These are phyloP conservation scores for Bothrops jararaca DNA, from an alignment of 2,113 vertebrate genomes.

Conservation along the genomic window DNA sequence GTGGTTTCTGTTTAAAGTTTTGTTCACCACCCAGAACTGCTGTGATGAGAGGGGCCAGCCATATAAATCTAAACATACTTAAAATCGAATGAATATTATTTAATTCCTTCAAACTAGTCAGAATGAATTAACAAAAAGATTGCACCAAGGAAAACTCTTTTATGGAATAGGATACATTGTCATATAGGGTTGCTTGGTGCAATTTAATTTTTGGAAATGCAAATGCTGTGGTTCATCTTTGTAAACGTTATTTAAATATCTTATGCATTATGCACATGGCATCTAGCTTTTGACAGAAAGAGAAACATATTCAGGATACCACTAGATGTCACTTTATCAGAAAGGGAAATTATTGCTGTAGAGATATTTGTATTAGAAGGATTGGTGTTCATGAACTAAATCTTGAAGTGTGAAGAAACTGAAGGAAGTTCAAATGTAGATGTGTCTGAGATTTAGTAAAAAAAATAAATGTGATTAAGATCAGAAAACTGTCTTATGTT, in stretches of 20 bases:
- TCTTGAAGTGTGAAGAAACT: background rate
- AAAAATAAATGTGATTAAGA: background rate
- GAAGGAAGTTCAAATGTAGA: background rate
- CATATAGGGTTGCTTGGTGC: background rate
- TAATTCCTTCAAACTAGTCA: background rate
- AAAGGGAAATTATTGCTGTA: background rate
- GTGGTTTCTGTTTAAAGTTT: background rate
- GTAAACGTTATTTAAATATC: background rate
- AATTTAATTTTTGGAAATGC: background rate
- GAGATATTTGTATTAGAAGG: background rate
- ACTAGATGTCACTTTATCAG: background rate
- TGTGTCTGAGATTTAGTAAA: background rate
- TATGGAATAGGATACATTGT: background rate
- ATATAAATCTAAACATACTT: background rate
- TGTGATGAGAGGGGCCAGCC: background rate
- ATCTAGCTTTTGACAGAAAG: background rate
- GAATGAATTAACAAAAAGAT: background rate
- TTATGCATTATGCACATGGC: background rate
- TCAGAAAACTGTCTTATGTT: background rate
- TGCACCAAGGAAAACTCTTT: background rate
- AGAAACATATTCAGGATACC: background rate
- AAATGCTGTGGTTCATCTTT: background rate
- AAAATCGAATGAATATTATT: background rate
- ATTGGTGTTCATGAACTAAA: background rate
- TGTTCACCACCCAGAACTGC: background rate